A percentile compares a stretch with the other conserved stretches of the same genome.
phyloP scores from a whole-genome alignment of 2,888 invertebrate genomes.

The Sylvicola cinctus region DNA sequence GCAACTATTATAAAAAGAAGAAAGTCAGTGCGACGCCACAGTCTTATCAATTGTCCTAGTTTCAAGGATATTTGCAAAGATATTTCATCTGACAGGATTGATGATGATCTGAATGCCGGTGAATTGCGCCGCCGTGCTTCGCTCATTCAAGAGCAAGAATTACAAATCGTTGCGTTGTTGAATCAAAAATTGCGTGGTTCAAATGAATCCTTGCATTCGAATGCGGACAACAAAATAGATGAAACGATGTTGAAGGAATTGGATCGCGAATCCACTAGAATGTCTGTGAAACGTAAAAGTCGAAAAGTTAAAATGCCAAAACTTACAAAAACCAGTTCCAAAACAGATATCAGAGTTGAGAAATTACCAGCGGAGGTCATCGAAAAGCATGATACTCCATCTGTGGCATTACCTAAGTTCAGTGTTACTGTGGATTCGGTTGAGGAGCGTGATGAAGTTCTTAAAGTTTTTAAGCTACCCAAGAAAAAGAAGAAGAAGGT shows the following conservation, averaged over 20 bases:
- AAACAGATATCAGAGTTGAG: neutral
- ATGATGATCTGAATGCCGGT: constrained; percentile 32
- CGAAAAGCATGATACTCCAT: neutral
- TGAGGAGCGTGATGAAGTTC: constrained; percentile 20
- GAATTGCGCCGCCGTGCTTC: constrained; percentile 26
- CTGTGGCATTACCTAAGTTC: constrained; percentile 15
- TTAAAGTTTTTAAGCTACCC: constrained; percentile 21
- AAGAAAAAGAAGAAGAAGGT: constrained; percentile 13
- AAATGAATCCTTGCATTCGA: neutral
- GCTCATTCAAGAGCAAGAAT: constrained; percentile 35
- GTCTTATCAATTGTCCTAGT: constrained; percentile 24
- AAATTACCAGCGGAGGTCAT: neutral
- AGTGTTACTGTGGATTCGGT: constrained; percentile 22
- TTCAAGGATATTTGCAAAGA: constrained; percentile 34
- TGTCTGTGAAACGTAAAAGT: neutral
- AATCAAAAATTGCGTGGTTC: constrained; percentile 1
- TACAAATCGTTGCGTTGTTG: constrained; percentile 2
- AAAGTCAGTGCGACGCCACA: constrained; percentile 16
- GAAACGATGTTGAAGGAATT: neutral
- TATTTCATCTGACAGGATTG: constrained; percentile 29
- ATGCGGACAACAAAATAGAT: neutral
- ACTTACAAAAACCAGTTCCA: neutral
- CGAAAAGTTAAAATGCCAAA: constrained; percentile 1
- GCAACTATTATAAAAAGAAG: constrained; percentile 7
- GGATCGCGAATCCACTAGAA: neutral